Percentiles rank a stretch among this genome's conserved stretches.
Evolutionary conservation across 2,797 vertebrate species (phyloP).

Genomic region (Enteromius afrohamiltoni): DNA sequence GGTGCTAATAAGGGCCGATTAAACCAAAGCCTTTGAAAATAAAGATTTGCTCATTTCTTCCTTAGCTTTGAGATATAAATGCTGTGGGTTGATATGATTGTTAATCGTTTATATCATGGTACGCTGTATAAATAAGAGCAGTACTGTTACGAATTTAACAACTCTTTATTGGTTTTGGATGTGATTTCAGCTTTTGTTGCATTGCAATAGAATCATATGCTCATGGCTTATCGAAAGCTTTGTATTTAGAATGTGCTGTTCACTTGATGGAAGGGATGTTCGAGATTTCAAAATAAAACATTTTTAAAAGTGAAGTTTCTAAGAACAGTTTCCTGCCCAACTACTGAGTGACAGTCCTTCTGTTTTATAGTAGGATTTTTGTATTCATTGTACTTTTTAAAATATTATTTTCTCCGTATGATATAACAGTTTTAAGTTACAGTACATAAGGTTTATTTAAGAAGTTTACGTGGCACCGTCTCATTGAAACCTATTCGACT

Average conservation of each 20-base stretch:
- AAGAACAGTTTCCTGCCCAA: background rate
- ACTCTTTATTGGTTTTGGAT: slow-evolving; percentile 41
- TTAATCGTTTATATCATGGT: slow-evolving; percentile 43
- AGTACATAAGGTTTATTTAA: slow-evolving; percentile 11
- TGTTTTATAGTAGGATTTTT: slow-evolving; percentile 18
- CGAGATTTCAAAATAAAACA: slow-evolving; percentile 21
- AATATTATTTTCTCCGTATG: background rate
- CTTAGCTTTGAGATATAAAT: slow-evolving; percentile 63
- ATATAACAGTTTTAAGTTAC: background rate
- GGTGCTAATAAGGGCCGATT: slow-evolving; percentile 61
- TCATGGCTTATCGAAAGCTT: slow-evolving; percentile 2
- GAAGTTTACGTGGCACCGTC: background rate
- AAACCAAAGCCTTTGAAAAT: slow-evolving; percentile 61
- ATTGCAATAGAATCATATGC: background rate
- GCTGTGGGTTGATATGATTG: slow-evolving; percentile 43
- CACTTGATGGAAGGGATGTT: background rate
- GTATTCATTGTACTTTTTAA: slow-evolving; percentile 21
- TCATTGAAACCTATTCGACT: background rate
- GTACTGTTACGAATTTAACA: background rate
- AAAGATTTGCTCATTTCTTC: slow-evolving; percentile 23
- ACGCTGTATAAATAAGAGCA: slow-evolving; percentile 10
- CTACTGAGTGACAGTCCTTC: slow-evolving; percentile 1
- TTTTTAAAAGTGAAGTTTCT: slow-evolving; percentile 21
- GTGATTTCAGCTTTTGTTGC: slow-evolving; percentile 23
- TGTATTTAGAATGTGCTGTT: slow-evolving; percentile 58